These are phyloP conservation scores for Leptinotarsa tumamoca DNA, from an alignment of 2,888 invertebrate genomes.

Conservation along the genomic window DNA sequence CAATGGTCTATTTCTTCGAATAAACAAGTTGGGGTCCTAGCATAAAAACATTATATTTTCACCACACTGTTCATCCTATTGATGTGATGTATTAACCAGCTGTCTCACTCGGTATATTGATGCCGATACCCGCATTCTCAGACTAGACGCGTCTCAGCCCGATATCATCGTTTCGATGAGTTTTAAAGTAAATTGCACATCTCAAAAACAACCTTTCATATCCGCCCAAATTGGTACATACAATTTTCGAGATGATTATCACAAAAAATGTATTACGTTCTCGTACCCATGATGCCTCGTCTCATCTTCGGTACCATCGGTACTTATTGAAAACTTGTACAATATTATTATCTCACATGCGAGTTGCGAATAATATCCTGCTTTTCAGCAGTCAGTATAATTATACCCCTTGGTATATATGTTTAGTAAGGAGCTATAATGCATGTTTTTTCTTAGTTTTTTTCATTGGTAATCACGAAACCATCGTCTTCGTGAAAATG, in stretches of 20 bases:
- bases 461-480: background rate
- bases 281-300: slow-evolving; percentile 18
- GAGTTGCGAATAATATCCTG: slow-evolving; percentile 32
- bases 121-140: slow-evolving; percentile 10
- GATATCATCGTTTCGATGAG: slow-evolving; percentile 20
- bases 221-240: slow-evolving; percentile 25
- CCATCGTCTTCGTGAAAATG: background rate
- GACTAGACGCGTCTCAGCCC: background rate
- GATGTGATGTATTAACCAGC: background rate
- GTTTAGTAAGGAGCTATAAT: slow-evolving; percentile 18
- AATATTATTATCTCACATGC: slow-evolving; percentile 37
- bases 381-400: slow-evolving; percentile 34
- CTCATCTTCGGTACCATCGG: slow-evolving; percentile 30
- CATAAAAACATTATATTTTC: no score
- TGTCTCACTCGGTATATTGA: slow-evolving; percentile 2
- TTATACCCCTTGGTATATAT: slow-evolving; percentile 24
- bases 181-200: slow-evolving; percentile 24
- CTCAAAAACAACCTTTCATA: slow-evolving; percentile 28
- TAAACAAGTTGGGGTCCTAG: no score
- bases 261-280: slow-evolving; percentile 29
- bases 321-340: slow-evolving; percentile 40
- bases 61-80: no score
- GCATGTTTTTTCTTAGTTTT: background rate
- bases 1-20: no score
- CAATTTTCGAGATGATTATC: slow-evolving; percentile 32